phyloP scores from a whole-genome alignment of 2,797 vertebrate species.

The Harpagifer antarcticus region DNA sequence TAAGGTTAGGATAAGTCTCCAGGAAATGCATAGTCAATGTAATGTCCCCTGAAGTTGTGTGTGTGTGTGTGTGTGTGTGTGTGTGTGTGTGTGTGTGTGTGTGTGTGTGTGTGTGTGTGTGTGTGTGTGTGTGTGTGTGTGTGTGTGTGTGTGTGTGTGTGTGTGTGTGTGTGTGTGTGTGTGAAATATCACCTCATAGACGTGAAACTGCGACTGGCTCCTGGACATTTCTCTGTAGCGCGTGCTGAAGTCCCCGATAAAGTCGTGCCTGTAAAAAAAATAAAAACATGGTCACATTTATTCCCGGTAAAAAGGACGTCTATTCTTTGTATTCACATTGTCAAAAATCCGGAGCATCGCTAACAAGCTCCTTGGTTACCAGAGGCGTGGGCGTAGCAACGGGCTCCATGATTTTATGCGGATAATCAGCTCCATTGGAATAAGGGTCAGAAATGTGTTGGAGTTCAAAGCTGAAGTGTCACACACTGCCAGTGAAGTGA shows the following conservation, averaged over 20 bases:
- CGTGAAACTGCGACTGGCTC: slow-evolving; percentile 95
- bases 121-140: slow-evolving; percentile 12
- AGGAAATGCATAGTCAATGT: too few relatives aligned
- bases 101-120: not conserved
- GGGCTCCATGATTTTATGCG: slow-evolving; percentile 50
- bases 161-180: slow-evolving; percentile 24
- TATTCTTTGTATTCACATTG: not conserved
- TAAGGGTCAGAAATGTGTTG: slow-evolving; percentile 38
- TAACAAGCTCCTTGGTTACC: slow-evolving; percentile 41
- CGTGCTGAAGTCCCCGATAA: slow-evolving; percentile 98
- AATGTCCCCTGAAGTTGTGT: too few relatives aligned
- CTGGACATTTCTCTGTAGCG: slow-evolving; percentile 96
- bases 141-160: slow-evolving; percentile 11
- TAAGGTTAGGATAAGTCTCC: too few relatives aligned
- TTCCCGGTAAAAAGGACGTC: too few relatives aligned
- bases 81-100: not conserved
- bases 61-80: too few relatives aligned
- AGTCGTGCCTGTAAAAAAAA: slow-evolving; percentile 90
- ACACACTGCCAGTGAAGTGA: slow-evolving; percentile 36
- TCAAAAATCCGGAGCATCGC: slow-evolving; percentile 8
- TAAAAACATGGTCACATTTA: slow-evolving; percentile 21
- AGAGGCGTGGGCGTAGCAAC: slow-evolving; percentile 23
- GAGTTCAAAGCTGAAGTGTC: slow-evolving; percentile 43
- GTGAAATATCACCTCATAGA: slow-evolving; percentile 90
- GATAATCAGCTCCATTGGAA: slow-evolving; percentile 45